Evolutionary conservation across 2,888 invertebrate genomes (phyloP), one percentile per base, ranked within the genome.

Genomic region (Trichacis sp.): DNA sequence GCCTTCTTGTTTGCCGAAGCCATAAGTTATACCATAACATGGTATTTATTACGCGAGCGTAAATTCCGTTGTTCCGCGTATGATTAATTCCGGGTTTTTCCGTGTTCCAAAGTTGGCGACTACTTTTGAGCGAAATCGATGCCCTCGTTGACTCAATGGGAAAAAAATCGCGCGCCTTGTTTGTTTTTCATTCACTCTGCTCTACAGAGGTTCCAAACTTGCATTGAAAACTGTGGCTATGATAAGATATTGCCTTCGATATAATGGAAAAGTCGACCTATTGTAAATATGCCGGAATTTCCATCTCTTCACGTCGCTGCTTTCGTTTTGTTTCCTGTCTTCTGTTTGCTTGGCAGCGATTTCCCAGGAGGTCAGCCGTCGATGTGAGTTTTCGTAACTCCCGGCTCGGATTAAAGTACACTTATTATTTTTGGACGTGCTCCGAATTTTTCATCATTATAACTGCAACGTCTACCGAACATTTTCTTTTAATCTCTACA

Each of bases 251-350:
- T 65, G 69, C 72, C 69, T 66, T 73, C 64, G 67, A 55, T 71
- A 64, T 73, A 74, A 77, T 74, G 72, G 73, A 73, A 75, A 77
- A 76, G 73, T 75, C 67, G 64, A 55, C 54, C 53, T 42, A 66
- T 58, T 66, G 69, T 66, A 66, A 68, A 65, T 66, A 69, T 66
- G 64, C 52, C 58, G 64, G 64, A 53, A 61, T 66, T 66, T 58
- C 52, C 58, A 55, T 62, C 54, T 62, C 43, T 45, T 52, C 40
- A 18, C 53, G 48, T 14, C 60, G 20, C 18, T 30, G 51, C 24
- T 48, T 63, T 59, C 40, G 15, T 40, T 40, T 40, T 40, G 15
- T 40, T 56, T 55, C 56, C 33, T 51, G 47, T 51, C 49, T 55
- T 8, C 58, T 62, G 62, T 69, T 66, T 59, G 55, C 61, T 53